Evolutionary conservation across 2,888 invertebrate species (phyloP).

Genomic region (Pherbina coryleti): DNA sequence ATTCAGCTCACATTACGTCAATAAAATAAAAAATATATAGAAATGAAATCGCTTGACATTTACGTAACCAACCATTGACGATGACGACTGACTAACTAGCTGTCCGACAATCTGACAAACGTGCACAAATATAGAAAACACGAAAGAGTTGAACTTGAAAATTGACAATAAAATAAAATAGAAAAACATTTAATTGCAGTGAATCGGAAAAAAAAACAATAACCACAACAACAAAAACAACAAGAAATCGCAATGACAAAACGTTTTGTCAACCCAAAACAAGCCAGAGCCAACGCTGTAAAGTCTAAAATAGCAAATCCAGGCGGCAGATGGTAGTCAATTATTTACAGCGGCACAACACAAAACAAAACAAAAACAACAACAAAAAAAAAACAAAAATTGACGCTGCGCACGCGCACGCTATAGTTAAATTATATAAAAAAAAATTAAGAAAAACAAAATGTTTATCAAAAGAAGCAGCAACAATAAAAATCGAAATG

Average conservation of each 20-base stretch:
- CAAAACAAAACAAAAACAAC: neutral
- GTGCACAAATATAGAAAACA: neutral
- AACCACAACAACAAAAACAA: neutral
- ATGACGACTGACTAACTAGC: too few relatives aligned
- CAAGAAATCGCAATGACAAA: constrained; percentile 6
- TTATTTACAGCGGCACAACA: neutral
- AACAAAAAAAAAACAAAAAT: neutral
- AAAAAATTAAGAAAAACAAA: neutral
- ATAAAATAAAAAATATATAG: too few relatives aligned
- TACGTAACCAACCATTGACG: too few relatives aligned
- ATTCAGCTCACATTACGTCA: too few relatives aligned
- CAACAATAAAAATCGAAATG: constrained; percentile 5
- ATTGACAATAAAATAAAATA: neutral
- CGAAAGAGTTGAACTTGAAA: constrained; percentile 2
- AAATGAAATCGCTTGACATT: too few relatives aligned
- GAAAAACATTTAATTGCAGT: neutral
- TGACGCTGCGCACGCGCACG: neutral
- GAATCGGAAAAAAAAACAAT: neutral
- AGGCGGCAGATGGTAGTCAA: constrained; percentile 2
- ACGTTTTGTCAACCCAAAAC: neutral
- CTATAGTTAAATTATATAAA: neutral
- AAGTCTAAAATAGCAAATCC: neutral
- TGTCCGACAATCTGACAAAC: neutral
- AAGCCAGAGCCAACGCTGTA: neutral
- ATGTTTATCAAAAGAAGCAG: neutral